Base-by-base conservation (phyloP, 2,797 vertebrate species). In the Myripristis murdjan region DNA sequence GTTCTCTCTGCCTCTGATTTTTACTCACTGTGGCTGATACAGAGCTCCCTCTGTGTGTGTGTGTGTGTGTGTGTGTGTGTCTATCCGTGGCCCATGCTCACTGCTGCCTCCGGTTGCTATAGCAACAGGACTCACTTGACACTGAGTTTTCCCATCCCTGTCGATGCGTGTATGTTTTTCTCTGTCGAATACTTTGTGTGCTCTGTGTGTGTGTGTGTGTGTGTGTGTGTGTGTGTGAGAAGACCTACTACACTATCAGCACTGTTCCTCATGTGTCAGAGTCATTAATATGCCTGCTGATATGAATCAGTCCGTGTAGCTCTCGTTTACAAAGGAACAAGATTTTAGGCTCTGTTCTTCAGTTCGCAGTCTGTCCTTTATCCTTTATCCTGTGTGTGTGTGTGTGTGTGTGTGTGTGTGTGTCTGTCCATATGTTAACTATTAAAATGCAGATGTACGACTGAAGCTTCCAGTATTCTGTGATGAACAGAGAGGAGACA, bases 51-150 rank as follows among this genome's bases (percentile, higher is more conserved):
- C 56, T 56, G 53, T 44, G 53, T 23, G 61, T 23, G 20, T 3
- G 48, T 10, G 35, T 16, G 10, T n/a, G 11, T 24, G 23, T 14
- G 31, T 64, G 31, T 64, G 14, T 6, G 7, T 61, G 70, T 59
- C 22, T 68, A 14, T 44, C 22, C 44, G 51, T 63, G 56, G 26
- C 76, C 67, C 64, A 2, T 72, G 48, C 77, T 81, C 75, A 54
- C 70, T 89, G 68, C 83, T 79, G 75, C 68, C 74, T 85, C 54
- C 11, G 31, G 90, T 93, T 88, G 72, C 91, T 80, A 91, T 92
- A 79, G 91, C 85, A 93, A 93, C 91, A 87, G 86, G 88, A 83
- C 75, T 55, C 70, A 41, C 63, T 20, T 86, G 76, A 77, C 74
- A 67, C 33, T 48, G 66, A 76, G 16, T 65, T 71, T 73, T 70